Conservation (phyloP, 2,888 invertebrate species). For the Acanthococcus lagerstroemiae region DNA sequence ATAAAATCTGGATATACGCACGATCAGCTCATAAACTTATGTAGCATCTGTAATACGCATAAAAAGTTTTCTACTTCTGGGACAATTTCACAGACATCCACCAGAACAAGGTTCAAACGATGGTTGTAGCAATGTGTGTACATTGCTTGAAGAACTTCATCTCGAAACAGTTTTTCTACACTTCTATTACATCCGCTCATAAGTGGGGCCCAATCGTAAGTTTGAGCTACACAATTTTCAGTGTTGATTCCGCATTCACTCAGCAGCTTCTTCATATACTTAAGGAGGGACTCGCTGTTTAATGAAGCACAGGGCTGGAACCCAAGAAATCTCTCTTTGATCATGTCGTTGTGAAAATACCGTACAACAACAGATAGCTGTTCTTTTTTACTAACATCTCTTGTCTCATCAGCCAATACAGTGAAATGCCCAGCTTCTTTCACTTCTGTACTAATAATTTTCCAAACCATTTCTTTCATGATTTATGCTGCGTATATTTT, state of each 20-base stretch:
- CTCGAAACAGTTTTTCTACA: slow-evolving; percentile 9
- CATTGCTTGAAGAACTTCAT: slow-evolving; percentile 15
- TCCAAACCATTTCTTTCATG: too few relatives aligned
- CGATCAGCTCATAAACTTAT: slow-evolving; percentile 10
- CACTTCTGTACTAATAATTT: too few relatives aligned
- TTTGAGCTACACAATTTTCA: too few relatives aligned
- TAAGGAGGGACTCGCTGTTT: background rate
- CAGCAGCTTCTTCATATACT: background rate
- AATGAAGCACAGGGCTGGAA: background rate
- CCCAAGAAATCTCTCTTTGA: slow-evolving; percentile 8
- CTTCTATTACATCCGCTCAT: slow-evolving; percentile 13
- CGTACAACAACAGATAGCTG: background rate
- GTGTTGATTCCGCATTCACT: slow-evolving; percentile 1
- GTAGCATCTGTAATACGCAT: background rate
- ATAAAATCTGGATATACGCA: slow-evolving; percentile 8
- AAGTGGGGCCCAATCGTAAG: slow-evolving; percentile 5
- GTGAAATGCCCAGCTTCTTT: too few relatives aligned
- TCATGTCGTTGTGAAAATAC: background rate
- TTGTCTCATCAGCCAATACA: too few relatives aligned
- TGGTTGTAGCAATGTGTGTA: slow-evolving; percentile 21
- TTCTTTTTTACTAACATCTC: background rate
- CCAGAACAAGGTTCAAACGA: slow-evolving; percentile 5
- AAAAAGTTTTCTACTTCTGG: slow-evolving; percentile 12
- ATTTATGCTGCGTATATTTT: too few relatives aligned
- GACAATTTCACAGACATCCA: slow-evolving; percentile 13